These are phyloP conservation scores for Nycteola revayana DNA, from an alignment of 2,888 invertebrate genomes.

Conservation along the genomic window DNA sequence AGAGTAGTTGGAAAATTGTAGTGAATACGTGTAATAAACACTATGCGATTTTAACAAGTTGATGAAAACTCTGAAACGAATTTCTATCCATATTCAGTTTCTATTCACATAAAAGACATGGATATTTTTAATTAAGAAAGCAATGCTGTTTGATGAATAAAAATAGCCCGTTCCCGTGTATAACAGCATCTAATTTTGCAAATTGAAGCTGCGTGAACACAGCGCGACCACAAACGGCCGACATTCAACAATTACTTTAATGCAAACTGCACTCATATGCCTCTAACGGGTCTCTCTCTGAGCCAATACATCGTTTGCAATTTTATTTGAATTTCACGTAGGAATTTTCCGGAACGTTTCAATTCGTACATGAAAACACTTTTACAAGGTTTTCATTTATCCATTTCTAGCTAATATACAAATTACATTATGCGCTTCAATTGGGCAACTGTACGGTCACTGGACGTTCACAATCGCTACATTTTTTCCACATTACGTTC, in stretches of 20 bases:
- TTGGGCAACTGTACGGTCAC: conserved; percentile 45
- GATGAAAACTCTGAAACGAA: conserved; percentile 6
- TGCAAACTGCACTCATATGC: conserved; percentile 58
- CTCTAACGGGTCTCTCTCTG: conserved; percentile 38
- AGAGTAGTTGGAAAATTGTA: conserved; percentile 1
- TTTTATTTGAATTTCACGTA: conserved; percentile 57
- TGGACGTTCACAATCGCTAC: conserved; percentile 47
- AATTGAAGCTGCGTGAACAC: conserved; percentile 56
- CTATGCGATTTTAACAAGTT: too few relatives aligned
- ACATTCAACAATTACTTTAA: conserved; percentile 56
- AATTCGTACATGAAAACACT: conserved; percentile 60
- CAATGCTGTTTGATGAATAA: conserved; percentile 39
- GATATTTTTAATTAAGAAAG: conserved; percentile 35
- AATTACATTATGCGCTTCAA: conserved; percentile 62
- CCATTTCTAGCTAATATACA: conserved; percentile 51
- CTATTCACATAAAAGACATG: conserved; percentile 12
- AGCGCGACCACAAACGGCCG: conserved; percentile 45
- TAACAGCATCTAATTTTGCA: conserved; percentile 56
- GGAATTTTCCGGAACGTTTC: conserved; percentile 45
- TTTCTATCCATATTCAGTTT: conserved; percentile 13
- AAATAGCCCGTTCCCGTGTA: conserved; percentile 39
- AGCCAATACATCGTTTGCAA: conserved; percentile 59
- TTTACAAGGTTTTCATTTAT: conserved; percentile 46
- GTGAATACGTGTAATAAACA: too few relatives aligned
- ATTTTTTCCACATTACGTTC: conserved; percentile 46